These are phyloP conservation scores for Melanostoma scalare DNA, from an alignment of 2,888 invertebrate genomes.

Conservation along the genomic window DNA sequence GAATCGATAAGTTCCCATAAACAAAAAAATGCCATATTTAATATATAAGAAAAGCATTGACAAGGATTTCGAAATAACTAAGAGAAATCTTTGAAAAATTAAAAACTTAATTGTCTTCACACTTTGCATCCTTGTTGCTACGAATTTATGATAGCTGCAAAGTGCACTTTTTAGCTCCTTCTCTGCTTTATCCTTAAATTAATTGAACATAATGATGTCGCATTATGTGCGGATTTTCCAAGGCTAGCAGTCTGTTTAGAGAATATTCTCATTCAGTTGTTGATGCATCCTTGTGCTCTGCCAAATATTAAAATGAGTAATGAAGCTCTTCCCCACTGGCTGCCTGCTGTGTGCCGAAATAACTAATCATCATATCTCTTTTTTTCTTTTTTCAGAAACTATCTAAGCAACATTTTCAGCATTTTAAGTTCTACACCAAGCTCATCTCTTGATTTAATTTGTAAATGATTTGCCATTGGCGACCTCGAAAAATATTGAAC, in stretches of 20 bases:
- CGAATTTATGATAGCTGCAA: neutral
- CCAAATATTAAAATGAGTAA: conserved; percentile 46
- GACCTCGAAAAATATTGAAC: too few relatives aligned
- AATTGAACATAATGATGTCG: conserved; percentile 56
- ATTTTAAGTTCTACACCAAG: too few relatives aligned
- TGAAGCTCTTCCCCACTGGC: conserved; percentile 45
- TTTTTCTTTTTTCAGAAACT: too few relatives aligned
- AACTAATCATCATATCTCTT: too few relatives aligned
- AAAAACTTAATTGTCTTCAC: neutral
- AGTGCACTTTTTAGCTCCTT: conserved; percentile 18
- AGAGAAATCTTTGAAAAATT: too few relatives aligned
- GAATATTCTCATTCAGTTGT: conserved; percentile 5
- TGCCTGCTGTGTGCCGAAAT: neutral
- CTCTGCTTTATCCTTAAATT: conserved; percentile 65
- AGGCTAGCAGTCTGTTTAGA: neutral
- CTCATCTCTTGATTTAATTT: too few relatives aligned
- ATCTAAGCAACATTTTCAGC: too few relatives aligned
- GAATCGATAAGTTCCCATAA: too few relatives aligned
- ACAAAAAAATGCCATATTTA: too few relatives aligned
- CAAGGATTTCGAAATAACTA: too few relatives aligned
- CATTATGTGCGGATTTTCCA: conserved; percentile 5
- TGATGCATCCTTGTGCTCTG: conserved; percentile 18
- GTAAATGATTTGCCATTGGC: too few relatives aligned
- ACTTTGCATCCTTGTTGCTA: neutral
- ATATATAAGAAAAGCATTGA: too few relatives aligned